Evolutionary conservation across 1,140 invertebrate species (phyloP), one percentile per base, ranked within the genome.

Genomic region (Phymorhynchus buccinoides): DNA sequence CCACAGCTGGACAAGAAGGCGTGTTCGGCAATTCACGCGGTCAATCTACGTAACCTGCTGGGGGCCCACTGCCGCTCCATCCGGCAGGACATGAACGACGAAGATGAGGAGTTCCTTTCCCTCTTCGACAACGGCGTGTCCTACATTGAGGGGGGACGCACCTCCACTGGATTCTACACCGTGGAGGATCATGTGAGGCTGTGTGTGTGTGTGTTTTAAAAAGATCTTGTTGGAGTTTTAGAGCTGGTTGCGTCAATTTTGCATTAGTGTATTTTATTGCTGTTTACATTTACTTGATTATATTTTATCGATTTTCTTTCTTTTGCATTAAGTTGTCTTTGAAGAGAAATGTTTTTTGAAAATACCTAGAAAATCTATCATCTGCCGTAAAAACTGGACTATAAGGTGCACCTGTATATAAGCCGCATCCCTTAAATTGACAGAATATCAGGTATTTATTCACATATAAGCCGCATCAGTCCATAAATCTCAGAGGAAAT

Each of bases 21-120:
- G 9, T 99, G 99, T 94, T 96, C 99, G 3, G 99, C 99, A 0
- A 99, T 99, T 91, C 99, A 99, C 94, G 98, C 99, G 14, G 99
- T 99, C 0, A 99, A 99, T 94, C 94, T 99, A 68, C 94, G 99
- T 56, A 99, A 99, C 92, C 96, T 97, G 92, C 94, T 99, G 30
- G 98, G 98, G 18, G 98, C 99, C 7, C 96, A 97, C 88, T 97
- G 97, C 93, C 96, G 99, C n/a, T 99, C 98, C n/a, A 96, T 98
- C 81, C 95, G 99, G 41, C 98, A 99, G 94, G 99, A 99, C 94
- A 98, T 99, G 94, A 94, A 94, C 71, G 99, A 99, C 90, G 99
- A 99, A 94, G 96, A 96, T 4, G 97, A 99, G 78, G 98, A 99
- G 91, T 99, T 99, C 94, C 92, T 99, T 22, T 95, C 96, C 83